A percentile compares a stretch with the other conserved stretches of the same genome.
These are phyloP conservation scores for Rotaria sp. DNA, from an alignment of 2,888 invertebrate species.

Conservation along the genomic window DNA sequence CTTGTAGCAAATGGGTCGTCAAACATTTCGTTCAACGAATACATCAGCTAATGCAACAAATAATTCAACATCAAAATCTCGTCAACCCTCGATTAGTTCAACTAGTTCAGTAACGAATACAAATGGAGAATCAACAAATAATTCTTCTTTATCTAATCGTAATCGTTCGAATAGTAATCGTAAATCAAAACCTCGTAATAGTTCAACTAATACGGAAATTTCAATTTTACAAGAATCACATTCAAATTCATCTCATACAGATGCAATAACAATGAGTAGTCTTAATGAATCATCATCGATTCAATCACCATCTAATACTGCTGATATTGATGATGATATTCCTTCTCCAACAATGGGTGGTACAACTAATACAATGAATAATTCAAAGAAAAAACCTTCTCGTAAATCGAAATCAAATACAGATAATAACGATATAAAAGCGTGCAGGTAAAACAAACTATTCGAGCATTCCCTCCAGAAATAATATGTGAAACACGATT, in stretches of 20 bases:
- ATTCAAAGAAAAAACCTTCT: not conserved
- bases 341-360: not conserved
- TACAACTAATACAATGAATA: not conserved
- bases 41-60: constrained; percentile 4
- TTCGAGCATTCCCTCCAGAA: too few species aligned
- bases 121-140: not conserved
- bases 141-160: not conserved
- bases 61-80: not conserved
- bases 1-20: constrained; percentile 3
- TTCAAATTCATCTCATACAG: not conserved
- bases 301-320: not conserved
- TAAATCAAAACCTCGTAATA: not conserved
- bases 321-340: not conserved
- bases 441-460: constrained; percentile 28
- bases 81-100: not conserved
- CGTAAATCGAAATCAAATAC: not conserved
- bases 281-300: constrained; percentile 20
- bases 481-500: too few species aligned
- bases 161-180: not conserved
- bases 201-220: not conserved
- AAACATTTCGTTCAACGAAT: constrained; percentile 7
- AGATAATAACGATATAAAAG: not conserved
- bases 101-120: not conserved
- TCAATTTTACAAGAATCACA: not conserved
- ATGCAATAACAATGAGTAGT: not conserved